Conservation (phyloP, 1,140 invertebrate species). For the Trypoxylus dichotomus region DNA sequence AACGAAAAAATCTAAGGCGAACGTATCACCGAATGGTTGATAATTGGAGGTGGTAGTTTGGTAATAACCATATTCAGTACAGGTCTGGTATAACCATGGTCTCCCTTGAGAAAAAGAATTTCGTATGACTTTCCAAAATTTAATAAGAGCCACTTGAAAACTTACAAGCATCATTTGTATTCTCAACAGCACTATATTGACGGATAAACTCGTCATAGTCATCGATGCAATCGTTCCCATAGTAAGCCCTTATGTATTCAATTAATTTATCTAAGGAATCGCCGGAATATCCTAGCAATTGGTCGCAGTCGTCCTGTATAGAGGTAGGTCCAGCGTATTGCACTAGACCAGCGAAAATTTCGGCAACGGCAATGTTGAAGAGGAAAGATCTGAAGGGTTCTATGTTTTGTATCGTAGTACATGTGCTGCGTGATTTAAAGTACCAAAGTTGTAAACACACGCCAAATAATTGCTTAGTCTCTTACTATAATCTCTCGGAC, state of each 20-base stretch:
- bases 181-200: not conserved
- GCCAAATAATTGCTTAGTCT: no score
- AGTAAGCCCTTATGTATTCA: not conserved
- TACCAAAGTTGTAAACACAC: no score
- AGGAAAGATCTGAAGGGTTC: slow-evolving; percentile 48
- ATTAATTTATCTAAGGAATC: slow-evolving; percentile 38
- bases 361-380: slow-evolving; percentile 53
- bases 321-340: slow-evolving; percentile 50
- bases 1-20: slow-evolving; percentile 63
- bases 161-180: slow-evolving; percentile 28
- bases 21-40: slow-evolving; percentile 65
- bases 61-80: slow-evolving; percentile 80
- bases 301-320: slow-evolving; percentile 48
- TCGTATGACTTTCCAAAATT: not conserved
- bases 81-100: slow-evolving; percentile 80
- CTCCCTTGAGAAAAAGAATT: slow-evolving; percentile 53
- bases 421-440: slow-evolving; percentile 45
- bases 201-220: slow-evolving; percentile 18
- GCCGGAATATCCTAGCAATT: slow-evolving; percentile 45
- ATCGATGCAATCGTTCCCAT: slow-evolving; percentile 6
- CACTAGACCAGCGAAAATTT: slow-evolving; percentile 52
- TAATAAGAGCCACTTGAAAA: not conserved
- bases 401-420: slow-evolving; percentile 46
- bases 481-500: slow-evolving; percentile 44
- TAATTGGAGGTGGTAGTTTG: slow-evolving; percentile 66